Conservation (phyloP, 2,113 vertebrate genomes). For the Cryptotis parvus region DNA sequence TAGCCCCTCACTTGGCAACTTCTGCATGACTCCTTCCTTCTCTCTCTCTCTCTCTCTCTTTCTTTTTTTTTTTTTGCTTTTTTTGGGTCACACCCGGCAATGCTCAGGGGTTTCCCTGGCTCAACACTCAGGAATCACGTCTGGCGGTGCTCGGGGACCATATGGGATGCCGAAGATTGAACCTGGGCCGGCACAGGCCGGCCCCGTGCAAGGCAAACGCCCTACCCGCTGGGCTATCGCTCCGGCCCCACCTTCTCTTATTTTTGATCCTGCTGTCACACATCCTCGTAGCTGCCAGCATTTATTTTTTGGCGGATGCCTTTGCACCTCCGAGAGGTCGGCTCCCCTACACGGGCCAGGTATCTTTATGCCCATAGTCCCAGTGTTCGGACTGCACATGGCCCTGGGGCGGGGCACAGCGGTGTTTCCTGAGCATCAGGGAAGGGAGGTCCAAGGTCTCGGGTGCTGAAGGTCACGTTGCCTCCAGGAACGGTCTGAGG, state of each 20-base stretch:
- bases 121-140: too few species aligned
- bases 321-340: not conserved
- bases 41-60: too few species aligned
- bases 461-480: not conserved
- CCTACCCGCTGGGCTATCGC: too few species aligned
- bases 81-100: too few species aligned
- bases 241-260: not conserved
- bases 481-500: not conserved
- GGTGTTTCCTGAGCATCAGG: not conserved
- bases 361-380: not conserved
- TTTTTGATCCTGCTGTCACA: not conserved
- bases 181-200: too few species aligned
- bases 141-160: too few species aligned
- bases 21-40: not conserved
- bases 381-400: rapidly evolving
- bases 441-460: not conserved
- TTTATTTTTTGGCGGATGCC: not conserved
- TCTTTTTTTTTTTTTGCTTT: too few species aligned
- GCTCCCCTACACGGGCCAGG: not conserved
- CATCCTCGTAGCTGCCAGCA: not conserved
- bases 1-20: not conserved
- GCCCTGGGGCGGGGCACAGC: rapidly evolving
- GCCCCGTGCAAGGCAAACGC: too few species aligned
- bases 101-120: too few species aligned
- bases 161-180: too few species aligned